Evolutionary conservation across 2,888 invertebrate genomes (phyloP).

Genomic region (Rotaria socialis): DNA sequence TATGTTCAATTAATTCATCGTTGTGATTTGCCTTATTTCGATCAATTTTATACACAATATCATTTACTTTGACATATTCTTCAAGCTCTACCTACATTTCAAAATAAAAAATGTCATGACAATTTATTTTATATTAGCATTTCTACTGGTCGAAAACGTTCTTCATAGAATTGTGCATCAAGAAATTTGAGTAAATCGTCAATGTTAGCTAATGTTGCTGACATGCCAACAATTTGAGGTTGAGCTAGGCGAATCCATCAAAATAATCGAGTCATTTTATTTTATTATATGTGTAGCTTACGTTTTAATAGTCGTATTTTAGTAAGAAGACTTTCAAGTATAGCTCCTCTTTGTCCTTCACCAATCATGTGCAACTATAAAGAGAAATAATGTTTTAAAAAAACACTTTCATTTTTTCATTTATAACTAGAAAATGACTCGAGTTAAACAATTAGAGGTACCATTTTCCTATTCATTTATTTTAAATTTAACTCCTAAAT

Average conservation of each 20-base stretch:
- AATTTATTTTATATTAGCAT: too few species aligned
- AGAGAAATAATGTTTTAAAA: neutral
- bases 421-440: too few species aligned
- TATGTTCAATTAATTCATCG: neutral
- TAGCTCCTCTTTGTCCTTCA: slow-evolving; percentile 77
- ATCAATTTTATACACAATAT: slow-evolving; percentile 66
- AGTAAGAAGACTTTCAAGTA: slow-evolving; percentile 75
- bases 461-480: too few species aligned
- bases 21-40: slow-evolving; percentile 46
- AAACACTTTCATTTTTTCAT: too few species aligned
- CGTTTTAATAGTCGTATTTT: slow-evolving; percentile 64
- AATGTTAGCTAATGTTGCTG: slow-evolving; percentile 89
- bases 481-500: too few species aligned
- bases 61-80: slow-evolving; percentile 69
- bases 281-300: neutral
- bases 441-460: too few species aligned
- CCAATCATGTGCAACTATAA: slow-evolving; percentile 74
- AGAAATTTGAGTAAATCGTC: slow-evolving; percentile 75
- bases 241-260: neutral
- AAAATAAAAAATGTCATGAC: too few species aligned
- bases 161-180: slow-evolving; percentile 73
- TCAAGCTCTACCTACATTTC: slow-evolving; percentile 68
- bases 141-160: slow-evolving; percentile 72
- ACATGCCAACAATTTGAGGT: slow-evolving; percentile 89
- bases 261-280: neutral